phyloP scores from a whole-genome alignment of 2,113 vertebrate genomes.

The Colinus virginianus region DNA sequence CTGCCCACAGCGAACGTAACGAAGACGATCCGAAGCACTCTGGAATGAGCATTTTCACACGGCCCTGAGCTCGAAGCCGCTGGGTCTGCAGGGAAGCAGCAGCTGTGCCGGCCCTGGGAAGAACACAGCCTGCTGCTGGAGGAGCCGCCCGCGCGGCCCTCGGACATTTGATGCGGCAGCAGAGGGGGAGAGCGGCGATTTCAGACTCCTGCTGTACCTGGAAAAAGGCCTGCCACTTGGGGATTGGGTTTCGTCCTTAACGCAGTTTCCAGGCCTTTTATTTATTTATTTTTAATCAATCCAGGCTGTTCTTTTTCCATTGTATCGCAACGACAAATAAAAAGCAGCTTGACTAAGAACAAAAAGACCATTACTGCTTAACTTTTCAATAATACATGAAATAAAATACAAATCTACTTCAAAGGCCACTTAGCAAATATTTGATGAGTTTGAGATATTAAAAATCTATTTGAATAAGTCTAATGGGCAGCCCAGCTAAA shows the following conservation, averaged over 20 bases:
- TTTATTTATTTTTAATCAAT: slow-evolving; percentile 72
- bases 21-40: not conserved
- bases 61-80: not conserved
- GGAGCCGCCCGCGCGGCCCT: not conserved
- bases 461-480: slow-evolving; percentile 64
- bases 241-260: slow-evolving; percentile 55
- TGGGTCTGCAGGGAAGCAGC: not conserved
- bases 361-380: slow-evolving; percentile 59
- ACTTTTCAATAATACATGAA: slow-evolving; percentile 62
- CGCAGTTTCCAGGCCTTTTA: slow-evolving; percentile 55
- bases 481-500: slow-evolving; percentile 59
- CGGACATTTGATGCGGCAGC: not conserved
- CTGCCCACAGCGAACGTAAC: not conserved
- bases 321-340: slow-evolving; percentile 60
- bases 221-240: not conserved
- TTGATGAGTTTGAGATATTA: slow-evolving; percentile 65
- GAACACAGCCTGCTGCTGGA: not conserved
- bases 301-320: slow-evolving; percentile 63
- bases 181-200: not conserved
- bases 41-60: not conserved
- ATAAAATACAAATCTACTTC: slow-evolving; percentile 68
- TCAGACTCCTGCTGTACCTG: slow-evolving; percentile 13
- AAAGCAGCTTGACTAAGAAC: slow-evolving; percentile 69
- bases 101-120: not conserved
- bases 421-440: slow-evolving; percentile 64